Conservation (phyloP, 2,888 invertebrate genomes). For the Ectemnius lituratus region DNA sequence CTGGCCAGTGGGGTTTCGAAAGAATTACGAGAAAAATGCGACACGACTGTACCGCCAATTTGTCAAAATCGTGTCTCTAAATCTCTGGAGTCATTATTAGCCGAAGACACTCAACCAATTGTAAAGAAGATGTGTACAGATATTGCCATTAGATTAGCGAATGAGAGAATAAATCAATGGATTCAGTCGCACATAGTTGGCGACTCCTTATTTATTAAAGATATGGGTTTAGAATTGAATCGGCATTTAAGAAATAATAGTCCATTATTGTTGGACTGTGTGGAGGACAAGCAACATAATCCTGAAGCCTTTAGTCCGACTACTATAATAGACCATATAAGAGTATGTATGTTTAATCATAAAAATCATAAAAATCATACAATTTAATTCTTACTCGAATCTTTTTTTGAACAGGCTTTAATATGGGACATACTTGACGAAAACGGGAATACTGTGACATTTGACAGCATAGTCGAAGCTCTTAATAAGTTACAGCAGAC, state of each 20-base stretch:
- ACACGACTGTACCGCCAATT: conserved; percentile 60
- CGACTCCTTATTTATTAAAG: conserved; percentile 66
- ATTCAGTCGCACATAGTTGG: conserved; percentile 77
- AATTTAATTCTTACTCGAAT: conserved; percentile 9
- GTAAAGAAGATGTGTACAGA: conserved; percentile 79
- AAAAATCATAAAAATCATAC: not conserved
- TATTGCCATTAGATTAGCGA: conserved; percentile 79
- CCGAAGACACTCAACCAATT: conserved; percentile 79
- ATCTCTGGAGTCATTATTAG: conserved; percentile 78
- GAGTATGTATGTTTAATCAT: conserved; percentile 58
- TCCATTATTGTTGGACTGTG: conserved; percentile 20
- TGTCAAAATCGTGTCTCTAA: conserved; percentile 65
- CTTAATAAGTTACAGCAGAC: conserved; percentile 62
- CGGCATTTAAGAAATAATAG: conserved; percentile 57
- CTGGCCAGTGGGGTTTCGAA: conserved; percentile 47
- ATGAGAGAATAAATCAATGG: conserved; percentile 81
- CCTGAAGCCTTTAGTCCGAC: conserved; percentile 64
- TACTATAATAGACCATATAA: conserved; percentile 60
- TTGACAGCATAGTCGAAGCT: conserved; percentile 44
- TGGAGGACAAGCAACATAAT: conserved; percentile 60
- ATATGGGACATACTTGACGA: conserved; percentile 71
- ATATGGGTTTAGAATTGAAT: conserved; percentile 66
- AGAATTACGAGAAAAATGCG: conserved; percentile 64
- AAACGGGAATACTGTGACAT: conserved; percentile 45
- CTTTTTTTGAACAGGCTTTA: conserved; percentile 53